Percentiles rank a stretch among this genome's conserved stretches.
Evolutionary conservation across 2,113 vertebrate genomes (phyloP).

Genomic region (Leuciscus idus): DNA sequence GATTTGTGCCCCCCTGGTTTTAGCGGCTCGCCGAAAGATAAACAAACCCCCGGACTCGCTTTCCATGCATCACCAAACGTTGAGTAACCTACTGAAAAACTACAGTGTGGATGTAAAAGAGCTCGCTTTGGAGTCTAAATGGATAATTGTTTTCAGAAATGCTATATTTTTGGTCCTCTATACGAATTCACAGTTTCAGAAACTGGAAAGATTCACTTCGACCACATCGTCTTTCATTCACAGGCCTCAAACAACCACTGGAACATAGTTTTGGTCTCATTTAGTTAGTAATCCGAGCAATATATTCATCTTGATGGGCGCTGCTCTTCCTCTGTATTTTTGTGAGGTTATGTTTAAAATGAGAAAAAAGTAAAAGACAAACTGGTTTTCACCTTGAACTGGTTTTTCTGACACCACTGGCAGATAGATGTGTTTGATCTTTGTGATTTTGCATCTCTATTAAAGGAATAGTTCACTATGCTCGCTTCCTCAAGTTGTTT

Average conservation of each 20-base stretch:
- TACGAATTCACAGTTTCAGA: background rate
- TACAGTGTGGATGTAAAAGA: background rate
- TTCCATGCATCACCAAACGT: constrained; percentile 62
- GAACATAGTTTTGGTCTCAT: background rate
- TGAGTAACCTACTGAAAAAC: background rate
- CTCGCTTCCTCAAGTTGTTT: too few relatives aligned
- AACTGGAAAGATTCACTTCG: background rate
- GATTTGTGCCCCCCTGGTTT: constrained; percentile 66
- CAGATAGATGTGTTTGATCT: too few relatives aligned
- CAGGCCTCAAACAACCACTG: background rate
- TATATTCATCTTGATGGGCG: background rate
- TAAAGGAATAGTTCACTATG: too few relatives aligned
- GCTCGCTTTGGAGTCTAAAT: background rate
- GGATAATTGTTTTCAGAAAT: background rate
- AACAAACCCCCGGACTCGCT: constrained; percentile 64
- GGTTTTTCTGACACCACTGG: too few relatives aligned
- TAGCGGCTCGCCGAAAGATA: constrained; percentile 73
- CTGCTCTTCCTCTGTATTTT: too few relatives aligned
- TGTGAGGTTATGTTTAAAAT: too few relatives aligned
- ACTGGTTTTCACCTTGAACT: background rate
- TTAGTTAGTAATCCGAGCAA: background rate
- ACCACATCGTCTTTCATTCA: background rate
- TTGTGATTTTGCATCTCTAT: too few relatives aligned
- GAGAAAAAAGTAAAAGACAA: background rate
- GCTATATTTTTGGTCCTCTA: background rate